phyloP scores from a whole-genome alignment of 2,113 vertebrate genomes.

The Podarcis cretensis region DNA sequence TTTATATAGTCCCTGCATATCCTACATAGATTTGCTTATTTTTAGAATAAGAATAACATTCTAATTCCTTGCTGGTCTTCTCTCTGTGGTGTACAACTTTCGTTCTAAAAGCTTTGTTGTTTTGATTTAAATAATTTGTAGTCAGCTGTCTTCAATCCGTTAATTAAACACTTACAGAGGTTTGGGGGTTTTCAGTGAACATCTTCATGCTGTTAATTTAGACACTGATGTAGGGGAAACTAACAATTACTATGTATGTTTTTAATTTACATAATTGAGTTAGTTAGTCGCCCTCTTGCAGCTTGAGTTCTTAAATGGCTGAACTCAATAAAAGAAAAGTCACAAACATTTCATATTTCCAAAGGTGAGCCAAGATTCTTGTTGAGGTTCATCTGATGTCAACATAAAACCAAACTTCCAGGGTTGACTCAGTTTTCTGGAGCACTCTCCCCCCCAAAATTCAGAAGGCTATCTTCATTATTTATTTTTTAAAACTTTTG shows the following conservation, averaged over 20 bases:
- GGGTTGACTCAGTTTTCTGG: too few relatives aligned
- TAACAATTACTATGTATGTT: constrained; percentile 14
- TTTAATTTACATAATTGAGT: constrained; percentile 57
- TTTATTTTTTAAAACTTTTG: too few relatives aligned
- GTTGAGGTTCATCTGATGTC: too few relatives aligned
- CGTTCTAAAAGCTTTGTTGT: constrained; percentile 22
- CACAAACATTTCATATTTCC: neutral
- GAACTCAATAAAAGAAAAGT: neutral
- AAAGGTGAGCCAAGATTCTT: neutral
- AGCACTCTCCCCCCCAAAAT: too few relatives aligned
- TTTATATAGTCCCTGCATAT: constrained; percentile 39
- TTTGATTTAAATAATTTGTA: constrained; percentile 39
- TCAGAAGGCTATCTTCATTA: too few relatives aligned
- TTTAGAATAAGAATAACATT: constrained; percentile 38
- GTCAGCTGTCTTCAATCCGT: constrained; percentile 44
- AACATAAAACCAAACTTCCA: too few relatives aligned
- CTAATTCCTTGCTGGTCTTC: neutral
- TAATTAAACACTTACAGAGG: constrained; percentile 7
- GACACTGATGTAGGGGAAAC: constrained; percentile 16
- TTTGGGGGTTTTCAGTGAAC: constrained; percentile 35
- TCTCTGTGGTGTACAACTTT: constrained; percentile 8
- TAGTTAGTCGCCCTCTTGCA: constrained; percentile 11
- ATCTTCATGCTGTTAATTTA: constrained; percentile 42
- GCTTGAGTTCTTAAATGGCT: constrained; percentile 10
- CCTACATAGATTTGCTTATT: neutral